phyloP scores from a whole-genome alignment of 2,113 vertebrate species.

The Limanda limanda region DNA sequence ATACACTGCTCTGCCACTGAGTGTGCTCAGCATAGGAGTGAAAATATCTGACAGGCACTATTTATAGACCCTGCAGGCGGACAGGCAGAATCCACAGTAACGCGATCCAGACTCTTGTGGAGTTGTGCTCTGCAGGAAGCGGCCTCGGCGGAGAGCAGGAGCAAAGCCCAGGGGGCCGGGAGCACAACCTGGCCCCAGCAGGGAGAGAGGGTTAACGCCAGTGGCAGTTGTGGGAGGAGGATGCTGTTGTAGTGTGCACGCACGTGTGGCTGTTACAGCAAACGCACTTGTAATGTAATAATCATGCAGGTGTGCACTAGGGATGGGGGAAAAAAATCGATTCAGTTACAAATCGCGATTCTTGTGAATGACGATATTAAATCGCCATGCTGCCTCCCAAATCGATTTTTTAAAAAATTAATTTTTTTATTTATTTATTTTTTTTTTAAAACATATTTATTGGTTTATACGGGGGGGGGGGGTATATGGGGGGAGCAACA shows the following conservation, averaged over 20 bases:
- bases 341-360: too few species aligned
- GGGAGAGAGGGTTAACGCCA: neutral
- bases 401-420: too few species aligned
- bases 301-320: conserved; percentile 68
- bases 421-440: too few species aligned
- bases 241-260: conserved; percentile 34
- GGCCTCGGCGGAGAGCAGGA: conserved; percentile 43
- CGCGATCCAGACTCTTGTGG: conserved; percentile 67
- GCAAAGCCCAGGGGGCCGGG: conserved; percentile 41
- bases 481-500: too few species aligned
- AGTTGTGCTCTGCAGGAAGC: conserved; percentile 68
- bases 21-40: conserved; percentile 74
- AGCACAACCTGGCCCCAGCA: conserved; percentile 57
- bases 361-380: too few species aligned
- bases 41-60: conserved; percentile 83
- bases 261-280: conserved; percentile 37
- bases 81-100: conserved; percentile 77
- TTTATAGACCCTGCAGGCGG: conserved; percentile 81
- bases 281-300: conserved; percentile 58
- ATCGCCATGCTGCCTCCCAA: too few species aligned
- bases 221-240: conserved; percentile 41
- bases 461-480: too few species aligned
- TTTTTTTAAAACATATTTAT: too few species aligned
- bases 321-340: too few species aligned
- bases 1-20: conserved; percentile 75